Percentiles rank a stretch among this genome's conserved stretches.
Evolutionary conservation across 2,888 invertebrate genomes (phyloP).

Genomic region (Argynnis bischoffii): DNA sequence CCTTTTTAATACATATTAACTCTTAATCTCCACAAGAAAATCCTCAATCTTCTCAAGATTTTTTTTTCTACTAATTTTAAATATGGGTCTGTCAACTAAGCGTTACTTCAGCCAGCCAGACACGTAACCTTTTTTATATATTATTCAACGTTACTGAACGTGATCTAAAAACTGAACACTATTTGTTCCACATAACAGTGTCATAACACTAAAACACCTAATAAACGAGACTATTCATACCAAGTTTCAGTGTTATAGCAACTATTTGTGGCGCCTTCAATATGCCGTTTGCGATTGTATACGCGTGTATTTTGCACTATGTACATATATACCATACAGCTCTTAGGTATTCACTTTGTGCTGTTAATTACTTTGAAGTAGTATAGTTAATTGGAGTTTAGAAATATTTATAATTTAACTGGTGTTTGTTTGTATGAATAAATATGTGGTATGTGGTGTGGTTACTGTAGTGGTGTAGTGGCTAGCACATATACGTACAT

Average conservation of each 20-base stretch:
- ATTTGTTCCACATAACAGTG: constrained; percentile 9
- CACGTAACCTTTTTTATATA: background rate
- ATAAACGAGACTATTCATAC: background rate
- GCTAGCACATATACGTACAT: too few relatives aligned
- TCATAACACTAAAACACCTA: constrained; percentile 12
- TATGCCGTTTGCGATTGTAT: constrained; percentile 1
- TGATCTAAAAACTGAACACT: background rate
- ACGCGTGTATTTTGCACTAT: background rate
- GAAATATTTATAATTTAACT: too few relatives aligned
- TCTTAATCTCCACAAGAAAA: too few relatives aligned
- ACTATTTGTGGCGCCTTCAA: constrained; percentile 17
- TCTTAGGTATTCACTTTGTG: constrained; percentile 10
- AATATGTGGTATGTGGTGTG: too few relatives aligned
- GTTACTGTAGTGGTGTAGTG: too few relatives aligned
- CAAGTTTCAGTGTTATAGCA: constrained; percentile 18
- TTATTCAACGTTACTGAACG: background rate
- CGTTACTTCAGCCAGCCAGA: too few relatives aligned
- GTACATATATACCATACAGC: background rate
- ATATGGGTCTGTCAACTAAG: too few relatives aligned
- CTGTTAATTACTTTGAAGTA: constrained; percentile 1
- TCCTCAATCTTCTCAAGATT: too few relatives aligned
- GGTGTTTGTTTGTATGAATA: too few relatives aligned
- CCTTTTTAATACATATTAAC: too few relatives aligned
- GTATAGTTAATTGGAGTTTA: too few relatives aligned
- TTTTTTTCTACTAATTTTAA: too few relatives aligned